Evolutionary conservation across 1,140 invertebrate genomes (phyloP), one percentile per base, ranked within the genome.

Genomic region (Drosophila watanabei): DNA sequence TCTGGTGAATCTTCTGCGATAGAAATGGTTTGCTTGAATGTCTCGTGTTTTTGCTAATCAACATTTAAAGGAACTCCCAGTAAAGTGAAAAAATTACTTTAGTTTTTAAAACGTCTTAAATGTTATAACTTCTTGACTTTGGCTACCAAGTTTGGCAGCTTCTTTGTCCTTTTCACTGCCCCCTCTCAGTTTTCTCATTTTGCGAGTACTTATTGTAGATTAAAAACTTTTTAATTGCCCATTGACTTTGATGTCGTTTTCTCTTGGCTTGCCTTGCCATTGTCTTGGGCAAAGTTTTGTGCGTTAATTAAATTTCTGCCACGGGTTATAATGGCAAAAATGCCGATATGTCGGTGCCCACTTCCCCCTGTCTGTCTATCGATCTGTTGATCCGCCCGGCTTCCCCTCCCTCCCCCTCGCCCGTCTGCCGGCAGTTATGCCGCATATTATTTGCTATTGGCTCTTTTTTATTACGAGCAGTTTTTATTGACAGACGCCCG

Each of bases 151-250:
- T 60, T 60, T 24, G 45, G 45, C 16, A 18, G 33, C 33, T 59
- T 41, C 30, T 43, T 52, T n/a, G 11, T 18, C 24, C 37, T 24
- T 69, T 32, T 18, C 24, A 30, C 18, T 18, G 7, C 24, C 24
- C 16, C 11, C 32, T 16, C 54, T 37, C 33, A 56, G 16, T 56
- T 33, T 41, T 7, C 16, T 13, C 16, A 24, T 24, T 37, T 56
- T 24, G 14, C 28, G 16, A 13, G 20, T 37, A 37, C 35, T n/a
- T 65, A 48, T 20, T 82, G 48, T 62, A 68, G 51, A 78, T 61
- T 72, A 75, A 79, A 84, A 85, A 71, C 59, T 85, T 85, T 86
- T 86, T 85, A 85, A 86, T 86, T 86, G 82, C 79, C 58, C 79
- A 79, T 78, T 76, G 76, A 65, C 64, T 75, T 62, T 75, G 69